Percentiles rank a stretch among this genome's conserved stretches.
These are phyloP conservation scores for Syngnathus floridae DNA, from an alignment of 2,113 vertebrate species.

Conservation along the genomic window DNA sequence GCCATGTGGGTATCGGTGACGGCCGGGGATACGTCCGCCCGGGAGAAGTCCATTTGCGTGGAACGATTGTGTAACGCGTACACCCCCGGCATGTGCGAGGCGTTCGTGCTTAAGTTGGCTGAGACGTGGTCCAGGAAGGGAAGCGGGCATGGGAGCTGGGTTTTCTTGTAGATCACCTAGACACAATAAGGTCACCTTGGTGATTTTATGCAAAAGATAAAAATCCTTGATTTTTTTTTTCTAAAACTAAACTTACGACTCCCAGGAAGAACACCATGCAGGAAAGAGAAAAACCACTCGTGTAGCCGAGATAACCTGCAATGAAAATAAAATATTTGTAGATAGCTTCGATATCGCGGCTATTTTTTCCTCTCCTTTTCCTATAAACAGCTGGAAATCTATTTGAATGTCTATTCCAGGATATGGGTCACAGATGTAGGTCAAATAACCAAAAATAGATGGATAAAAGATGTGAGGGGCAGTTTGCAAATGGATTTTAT, in stretches of 20 bases:
- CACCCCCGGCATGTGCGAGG: slow-evolving; percentile 53
- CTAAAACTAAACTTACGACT: slow-evolving; percentile 77
- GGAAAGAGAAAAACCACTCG: slow-evolving; percentile 90
- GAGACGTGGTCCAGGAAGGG: slow-evolving; percentile 67
- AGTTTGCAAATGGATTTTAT: neutral
- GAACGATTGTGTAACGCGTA: slow-evolving; percentile 67
- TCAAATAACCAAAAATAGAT: slow-evolving; percentile 15
- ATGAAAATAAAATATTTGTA: neutral
- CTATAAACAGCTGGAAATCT: neutral
- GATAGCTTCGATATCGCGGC: too few relatives aligned
- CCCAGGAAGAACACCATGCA: slow-evolving; percentile 96
- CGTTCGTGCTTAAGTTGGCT: slow-evolving; percentile 78
- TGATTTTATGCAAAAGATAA: neutral
- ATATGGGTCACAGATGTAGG: slow-evolving; percentile 17
- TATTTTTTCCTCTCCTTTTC: neutral
- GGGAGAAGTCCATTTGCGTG: slow-evolving; percentile 75
- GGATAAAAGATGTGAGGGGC: neutral
- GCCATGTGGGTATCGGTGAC: slow-evolving; percentile 45
- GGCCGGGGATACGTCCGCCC: slow-evolving; percentile 49
- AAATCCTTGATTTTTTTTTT: neutral
- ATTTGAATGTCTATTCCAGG: slow-evolving; percentile 15
- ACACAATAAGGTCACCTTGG: too few relatives aligned
- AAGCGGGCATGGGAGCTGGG: slow-evolving; percentile 87
- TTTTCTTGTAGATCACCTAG: slow-evolving; percentile 95
- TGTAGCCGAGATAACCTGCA: slow-evolving; percentile 93